Percentiles rank a stretch among this genome's conserved stretches.
Conservation (phyloP, 2,888 invertebrate species). For the Capitulum mitella region DNA sequence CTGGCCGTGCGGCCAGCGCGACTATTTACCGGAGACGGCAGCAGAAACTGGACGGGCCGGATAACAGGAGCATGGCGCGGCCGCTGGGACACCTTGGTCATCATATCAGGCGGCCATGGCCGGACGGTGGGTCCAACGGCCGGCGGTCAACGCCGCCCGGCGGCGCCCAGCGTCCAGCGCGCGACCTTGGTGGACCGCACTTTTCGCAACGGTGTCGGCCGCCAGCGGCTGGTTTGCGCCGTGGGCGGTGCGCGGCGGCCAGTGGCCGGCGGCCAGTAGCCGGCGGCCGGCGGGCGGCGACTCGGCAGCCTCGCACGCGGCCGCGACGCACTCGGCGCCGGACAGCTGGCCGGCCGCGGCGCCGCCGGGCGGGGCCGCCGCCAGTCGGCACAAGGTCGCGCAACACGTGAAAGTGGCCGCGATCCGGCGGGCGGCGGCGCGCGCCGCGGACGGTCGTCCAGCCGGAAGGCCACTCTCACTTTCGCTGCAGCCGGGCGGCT, state of each 20-base stretch:
- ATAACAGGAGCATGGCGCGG: slow-evolving; percentile 9
- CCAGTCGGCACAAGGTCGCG: not conserved
- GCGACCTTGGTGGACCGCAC: not conserved
- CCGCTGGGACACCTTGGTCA: slow-evolving; percentile 9
- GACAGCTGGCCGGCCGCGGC: too few relatives aligned
- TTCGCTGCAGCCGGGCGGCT: not conserved
- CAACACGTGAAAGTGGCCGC: slow-evolving; percentile 18
- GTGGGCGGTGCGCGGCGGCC: not conserved
- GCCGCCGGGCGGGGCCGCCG: not conserved
- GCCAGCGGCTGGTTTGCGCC: not conserved
- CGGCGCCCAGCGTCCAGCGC: not conserved
- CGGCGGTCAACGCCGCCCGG: not conserved
- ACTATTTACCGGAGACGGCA: slow-evolving; percentile 25
- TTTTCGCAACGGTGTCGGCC: not conserved
- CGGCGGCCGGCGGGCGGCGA: too few relatives aligned
- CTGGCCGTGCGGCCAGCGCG: too few relatives aligned
- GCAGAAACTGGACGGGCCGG: slow-evolving; percentile 14
- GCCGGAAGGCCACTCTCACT: not conserved
- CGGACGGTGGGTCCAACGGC: not conserved
- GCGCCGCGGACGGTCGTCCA: not conserved
- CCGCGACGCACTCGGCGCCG: too few relatives aligned
- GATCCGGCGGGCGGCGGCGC: not conserved
- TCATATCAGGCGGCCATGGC: slow-evolving; percentile 11
- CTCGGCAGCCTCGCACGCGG: too few relatives aligned
- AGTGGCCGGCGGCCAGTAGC: not conserved